Percentiles rank a stretch among this genome's conserved stretches.
Conservation (phyloP, 2,113 vertebrate genomes). For the Pagrus major region DNA sequence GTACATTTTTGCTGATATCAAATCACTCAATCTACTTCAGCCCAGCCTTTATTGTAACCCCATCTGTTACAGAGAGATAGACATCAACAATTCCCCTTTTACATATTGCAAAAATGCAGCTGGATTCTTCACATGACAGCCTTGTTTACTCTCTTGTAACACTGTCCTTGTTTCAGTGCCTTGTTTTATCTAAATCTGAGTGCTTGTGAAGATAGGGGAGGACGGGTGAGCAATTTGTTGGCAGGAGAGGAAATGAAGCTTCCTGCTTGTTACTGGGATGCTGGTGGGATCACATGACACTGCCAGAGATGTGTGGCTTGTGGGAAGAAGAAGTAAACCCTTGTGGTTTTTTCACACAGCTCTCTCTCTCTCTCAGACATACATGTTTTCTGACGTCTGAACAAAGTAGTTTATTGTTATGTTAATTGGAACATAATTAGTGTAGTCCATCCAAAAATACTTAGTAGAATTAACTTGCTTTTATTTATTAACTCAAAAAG, state of each 20-base stretch:
- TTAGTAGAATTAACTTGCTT: too few species aligned
- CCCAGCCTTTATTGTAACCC: slow-evolving; percentile 66
- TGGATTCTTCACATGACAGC: slow-evolving; percentile 55
- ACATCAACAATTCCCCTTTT: slow-evolving; percentile 68
- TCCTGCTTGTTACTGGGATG: slow-evolving; percentile 75
- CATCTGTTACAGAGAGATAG: slow-evolving; percentile 65
- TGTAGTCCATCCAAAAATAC: neutral
- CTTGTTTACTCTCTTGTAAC: slow-evolving; percentile 65
- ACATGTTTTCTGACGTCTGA: neutral
- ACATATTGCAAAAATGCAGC: slow-evolving; percentile 62
- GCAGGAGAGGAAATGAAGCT: slow-evolving; percentile 78
- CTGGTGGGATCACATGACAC: slow-evolving; percentile 65
- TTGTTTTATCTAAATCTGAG: slow-evolving; percentile 73
- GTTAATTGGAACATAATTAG: neutral
- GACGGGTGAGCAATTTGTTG: slow-evolving; percentile 70
- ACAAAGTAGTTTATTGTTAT: neutral
- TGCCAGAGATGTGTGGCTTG: slow-evolving; percentile 51
- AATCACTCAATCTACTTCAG: slow-evolving; percentile 50
- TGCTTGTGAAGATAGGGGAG: slow-evolving; percentile 57
- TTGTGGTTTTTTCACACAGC: slow-evolving; percentile 32
- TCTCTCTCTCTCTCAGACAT: slow-evolving; percentile 22
- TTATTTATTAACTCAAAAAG: too few species aligned
- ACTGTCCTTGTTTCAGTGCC: slow-evolving; percentile 45
- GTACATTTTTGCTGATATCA: slow-evolving; percentile 64
- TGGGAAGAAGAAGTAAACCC: slow-evolving; percentile 46